Evolutionary conservation across 2,797 vertebrate genomes (phyloP).

Genomic region (Sus cebifrons): DNA sequence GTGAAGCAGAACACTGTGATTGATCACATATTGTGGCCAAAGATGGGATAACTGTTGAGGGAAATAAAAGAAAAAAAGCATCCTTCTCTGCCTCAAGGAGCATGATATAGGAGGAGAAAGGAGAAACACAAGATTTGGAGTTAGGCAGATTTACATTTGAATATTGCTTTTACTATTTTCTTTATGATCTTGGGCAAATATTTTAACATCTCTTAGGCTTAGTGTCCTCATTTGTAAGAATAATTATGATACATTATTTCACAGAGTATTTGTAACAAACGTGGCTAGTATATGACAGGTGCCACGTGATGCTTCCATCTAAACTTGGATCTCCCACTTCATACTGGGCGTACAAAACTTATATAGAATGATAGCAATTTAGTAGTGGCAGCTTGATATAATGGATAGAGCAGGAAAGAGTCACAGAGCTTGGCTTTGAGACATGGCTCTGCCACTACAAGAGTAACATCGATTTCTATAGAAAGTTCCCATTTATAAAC

Average conservation of each 20-base stretch:
- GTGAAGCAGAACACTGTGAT: background rate
- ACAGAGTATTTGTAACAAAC: background rate
- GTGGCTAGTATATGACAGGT: background rate
- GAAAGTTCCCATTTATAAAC: background rate
- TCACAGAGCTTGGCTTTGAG: background rate
- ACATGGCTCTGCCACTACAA: background rate
- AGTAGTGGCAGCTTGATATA: background rate
- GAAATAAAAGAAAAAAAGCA: conserved; percentile 28
- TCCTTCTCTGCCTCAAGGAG: background rate
- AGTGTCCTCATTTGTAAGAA: background rate
- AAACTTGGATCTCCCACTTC: background rate
- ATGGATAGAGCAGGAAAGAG: background rate
- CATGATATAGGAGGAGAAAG: background rate
- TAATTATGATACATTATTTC: background rate
- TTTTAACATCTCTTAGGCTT: conserved; percentile 13
- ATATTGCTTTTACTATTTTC: background rate
- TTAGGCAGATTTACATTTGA: background rate
- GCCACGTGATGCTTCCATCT: background rate
- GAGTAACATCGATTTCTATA: background rate
- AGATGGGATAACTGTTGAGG: background rate
- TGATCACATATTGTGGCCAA: background rate
- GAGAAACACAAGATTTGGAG: background rate
- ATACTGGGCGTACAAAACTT: background rate
- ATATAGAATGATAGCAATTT: background rate
- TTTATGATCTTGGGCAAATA: background rate